These are phyloP conservation scores for Celastrina argiolus DNA, from an alignment of 2,888 invertebrate species.

Conservation along the genomic window DNA sequence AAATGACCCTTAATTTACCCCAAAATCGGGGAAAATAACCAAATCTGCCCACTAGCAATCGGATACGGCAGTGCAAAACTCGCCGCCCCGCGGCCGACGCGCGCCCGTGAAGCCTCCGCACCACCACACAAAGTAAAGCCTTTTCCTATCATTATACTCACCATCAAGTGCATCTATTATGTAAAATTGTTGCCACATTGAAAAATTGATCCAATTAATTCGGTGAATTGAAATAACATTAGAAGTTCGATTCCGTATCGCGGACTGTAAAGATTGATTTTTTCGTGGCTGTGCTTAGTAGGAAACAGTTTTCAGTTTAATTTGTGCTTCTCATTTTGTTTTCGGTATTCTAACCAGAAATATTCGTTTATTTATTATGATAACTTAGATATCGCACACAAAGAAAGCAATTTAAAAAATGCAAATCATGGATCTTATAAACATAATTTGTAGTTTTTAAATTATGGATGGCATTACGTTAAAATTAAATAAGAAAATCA, in stretches of 20 bases:
- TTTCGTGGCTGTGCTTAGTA: slow-evolving; percentile 45
- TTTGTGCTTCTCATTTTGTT: not conserved
- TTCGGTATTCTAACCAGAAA: not conserved
- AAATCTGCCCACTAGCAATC: slow-evolving; percentile 34
- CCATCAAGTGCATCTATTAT: slow-evolving; percentile 28
- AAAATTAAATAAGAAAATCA: too few relatives aligned
- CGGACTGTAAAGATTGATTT: slow-evolving; percentile 56
- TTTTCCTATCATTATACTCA: slow-evolving; percentile 26
- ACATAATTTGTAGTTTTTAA: too few relatives aligned
- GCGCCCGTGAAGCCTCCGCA: slow-evolving; percentile 52
- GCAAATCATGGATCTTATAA: too few relatives aligned
- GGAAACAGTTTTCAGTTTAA: slow-evolving; percentile 40
- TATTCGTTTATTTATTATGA: not conserved
- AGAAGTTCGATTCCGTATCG: slow-evolving; percentile 37
- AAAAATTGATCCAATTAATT: slow-evolving; percentile 6
- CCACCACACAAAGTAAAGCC: slow-evolving; percentile 34
- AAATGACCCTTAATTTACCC: slow-evolving; percentile 38
- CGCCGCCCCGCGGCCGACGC: slow-evolving; percentile 68
- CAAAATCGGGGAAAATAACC: slow-evolving; percentile 39
- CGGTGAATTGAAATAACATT: slow-evolving; percentile 15
- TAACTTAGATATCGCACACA: too few relatives aligned
- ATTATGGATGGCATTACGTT: too few relatives aligned
- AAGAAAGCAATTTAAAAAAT: too few relatives aligned
- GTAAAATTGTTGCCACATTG: slow-evolving; percentile 27
- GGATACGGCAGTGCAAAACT: slow-evolving; percentile 50